Percentiles rank a stretch among this genome's conserved stretches.
Conservation (phyloP, 2,113 vertebrate genomes). For the Calypte anna region DNA sequence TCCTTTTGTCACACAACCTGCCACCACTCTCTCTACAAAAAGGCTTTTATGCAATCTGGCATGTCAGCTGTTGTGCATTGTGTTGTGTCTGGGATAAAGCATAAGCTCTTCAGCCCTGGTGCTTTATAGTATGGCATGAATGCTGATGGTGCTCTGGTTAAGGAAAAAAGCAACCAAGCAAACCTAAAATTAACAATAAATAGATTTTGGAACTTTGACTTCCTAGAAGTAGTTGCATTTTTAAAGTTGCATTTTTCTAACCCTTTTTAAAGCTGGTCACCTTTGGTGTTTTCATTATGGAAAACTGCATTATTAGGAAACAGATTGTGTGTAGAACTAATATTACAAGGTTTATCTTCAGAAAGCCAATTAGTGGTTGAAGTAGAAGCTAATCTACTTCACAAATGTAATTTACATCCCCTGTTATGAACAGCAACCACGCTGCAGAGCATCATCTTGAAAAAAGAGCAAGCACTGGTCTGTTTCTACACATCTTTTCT, state of each 20-base stretch:
- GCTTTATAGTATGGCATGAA: not conserved
- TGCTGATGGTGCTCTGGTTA: conserved; percentile 21
- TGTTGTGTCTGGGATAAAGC: not conserved
- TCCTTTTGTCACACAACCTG: conserved; percentile 19
- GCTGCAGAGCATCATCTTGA: not conserved
- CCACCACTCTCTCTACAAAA: conserved; percentile 4
- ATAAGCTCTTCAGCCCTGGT: conserved; percentile 19
- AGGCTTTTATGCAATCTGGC: conserved; percentile 49
- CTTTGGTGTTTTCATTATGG: not conserved
- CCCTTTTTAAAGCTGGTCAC: not conserved
- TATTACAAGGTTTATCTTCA: not conserved
- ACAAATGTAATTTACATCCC: not conserved
- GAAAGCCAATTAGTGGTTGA: conserved; percentile 28
- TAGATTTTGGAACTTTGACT: not conserved
- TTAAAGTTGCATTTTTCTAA: not conserved
- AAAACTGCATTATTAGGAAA: not conserved
- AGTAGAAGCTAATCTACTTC: conserved; percentile 1
- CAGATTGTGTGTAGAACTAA: not conserved
- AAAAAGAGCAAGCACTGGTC: not conserved
- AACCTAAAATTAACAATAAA: not conserved
- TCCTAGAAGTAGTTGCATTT: not conserved
- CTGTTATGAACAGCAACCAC: not conserved
- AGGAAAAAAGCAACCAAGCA: not conserved
- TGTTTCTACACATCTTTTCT: not conserved
- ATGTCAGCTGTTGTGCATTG: conserved; percentile 53